phyloP scores from a whole-genome alignment of 1,140 invertebrate species.

The Cyclina sinensis region DNA sequence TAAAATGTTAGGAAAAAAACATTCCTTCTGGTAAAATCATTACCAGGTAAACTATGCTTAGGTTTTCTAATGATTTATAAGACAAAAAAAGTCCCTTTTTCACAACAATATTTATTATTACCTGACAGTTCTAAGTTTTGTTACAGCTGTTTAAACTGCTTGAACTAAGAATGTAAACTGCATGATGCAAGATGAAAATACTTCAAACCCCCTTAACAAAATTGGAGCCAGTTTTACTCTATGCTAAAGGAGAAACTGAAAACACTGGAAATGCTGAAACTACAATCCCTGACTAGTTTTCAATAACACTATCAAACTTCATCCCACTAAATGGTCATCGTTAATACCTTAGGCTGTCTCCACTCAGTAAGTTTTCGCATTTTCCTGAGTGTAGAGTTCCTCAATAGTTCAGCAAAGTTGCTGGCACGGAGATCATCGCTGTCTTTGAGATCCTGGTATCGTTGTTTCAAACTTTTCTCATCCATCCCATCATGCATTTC shows the following conservation, averaged over 20 bases:
- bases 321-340: no score
- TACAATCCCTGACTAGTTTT: no score
- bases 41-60: not conserved
- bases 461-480: conserved; percentile 11
- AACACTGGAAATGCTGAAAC: no score
- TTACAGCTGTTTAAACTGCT: not conserved
- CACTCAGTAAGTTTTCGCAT: conserved; percentile 40
- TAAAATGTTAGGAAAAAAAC: no score
- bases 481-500: not conserved
- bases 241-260: no score
- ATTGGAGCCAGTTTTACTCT: no score
- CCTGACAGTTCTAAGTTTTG: not conserved
- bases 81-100: not conserved
- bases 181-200: no score
- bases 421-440: conserved; percentile 18
- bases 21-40: no score
- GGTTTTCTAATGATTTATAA: not conserved
- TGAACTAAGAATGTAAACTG: no score
- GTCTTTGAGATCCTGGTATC: conserved; percentile 40
- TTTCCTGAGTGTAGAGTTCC: conserved; percentile 30
- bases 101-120: not conserved
- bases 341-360: conserved; percentile 30
- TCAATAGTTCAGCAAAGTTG: conserved; percentile 42
- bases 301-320: no score
- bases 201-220: no score